These are phyloP conservation scores for Tupiocoris notatus DNA, from an alignment of 2,888 invertebrate species.

Conservation along the genomic window DNA sequence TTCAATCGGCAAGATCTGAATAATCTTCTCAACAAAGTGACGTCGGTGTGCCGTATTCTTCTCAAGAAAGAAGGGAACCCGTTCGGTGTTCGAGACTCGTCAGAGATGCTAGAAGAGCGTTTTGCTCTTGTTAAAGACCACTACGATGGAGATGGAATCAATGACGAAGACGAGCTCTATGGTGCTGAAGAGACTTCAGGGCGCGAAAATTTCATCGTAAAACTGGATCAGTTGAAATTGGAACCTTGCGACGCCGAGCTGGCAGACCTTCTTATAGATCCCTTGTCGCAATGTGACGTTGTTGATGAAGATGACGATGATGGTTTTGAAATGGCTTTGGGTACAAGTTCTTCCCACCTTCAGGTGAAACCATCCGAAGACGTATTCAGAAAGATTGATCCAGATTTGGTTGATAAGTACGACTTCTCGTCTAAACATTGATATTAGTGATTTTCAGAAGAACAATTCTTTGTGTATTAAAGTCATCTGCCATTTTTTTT, in stretches of 20 bases:
- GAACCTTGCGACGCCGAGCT: conserved; percentile 9
- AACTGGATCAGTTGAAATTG: background rate
- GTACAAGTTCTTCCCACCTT: background rate
- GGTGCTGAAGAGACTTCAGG: background rate
- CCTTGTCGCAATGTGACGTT: background rate
- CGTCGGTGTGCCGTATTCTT: conserved; percentile 1
- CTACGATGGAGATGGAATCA: background rate
- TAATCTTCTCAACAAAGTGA: conserved; percentile 2
- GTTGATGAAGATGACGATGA: conserved; percentile 17
- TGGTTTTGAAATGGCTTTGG: background rate
- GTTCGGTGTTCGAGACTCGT: conserved; percentile 17
- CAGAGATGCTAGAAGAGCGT: background rate
- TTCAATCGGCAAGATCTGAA: conserved; percentile 25
- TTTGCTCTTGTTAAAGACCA: background rate
- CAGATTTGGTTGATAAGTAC: background rate
- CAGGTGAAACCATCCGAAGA: background rate
- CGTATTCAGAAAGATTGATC: conserved; percentile 13
- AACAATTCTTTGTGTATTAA: no score
- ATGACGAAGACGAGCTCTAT: background rate
- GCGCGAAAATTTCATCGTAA: conserved; percentile 15
- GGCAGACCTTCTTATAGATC: conserved; percentile 7
- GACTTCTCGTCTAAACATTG: no score
- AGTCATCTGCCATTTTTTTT: no score
- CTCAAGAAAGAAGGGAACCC: conserved; percentile 17
- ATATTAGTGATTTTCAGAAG: no score